Evolutionary conservation across 2,113 vertebrate species (phyloP).

Genomic region (Pachycephala philippinensis): DNA sequence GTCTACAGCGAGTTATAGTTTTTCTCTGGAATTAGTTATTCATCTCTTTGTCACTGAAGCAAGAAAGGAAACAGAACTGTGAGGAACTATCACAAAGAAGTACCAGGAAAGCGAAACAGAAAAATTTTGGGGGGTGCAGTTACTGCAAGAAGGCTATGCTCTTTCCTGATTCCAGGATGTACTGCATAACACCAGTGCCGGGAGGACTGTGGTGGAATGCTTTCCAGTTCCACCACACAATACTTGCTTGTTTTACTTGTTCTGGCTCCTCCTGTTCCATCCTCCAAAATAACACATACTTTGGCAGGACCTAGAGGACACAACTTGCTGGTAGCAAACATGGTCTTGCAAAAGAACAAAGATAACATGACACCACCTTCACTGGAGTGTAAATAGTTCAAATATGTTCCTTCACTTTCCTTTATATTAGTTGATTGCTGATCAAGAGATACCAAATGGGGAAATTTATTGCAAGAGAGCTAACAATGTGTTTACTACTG

Average conservation of each 20-base stretch:
- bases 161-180: not conserved
- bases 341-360: not conserved
- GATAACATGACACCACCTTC: not conserved
- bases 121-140: not conserved
- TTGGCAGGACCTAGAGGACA: not conserved
- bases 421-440: not conserved
- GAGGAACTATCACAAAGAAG: not conserved
- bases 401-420: not conserved
- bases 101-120: not conserved
- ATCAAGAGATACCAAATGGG: not conserved
- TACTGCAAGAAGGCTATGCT: not conserved
- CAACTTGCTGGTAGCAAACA: not conserved
- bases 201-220: not conserved
- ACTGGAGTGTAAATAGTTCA: not conserved
- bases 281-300: not conserved
- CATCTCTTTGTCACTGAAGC: not conserved
- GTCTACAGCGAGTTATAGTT: not conserved
- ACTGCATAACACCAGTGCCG: not conserved
- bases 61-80: not conserved
- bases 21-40: not conserved
- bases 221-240: not conserved
- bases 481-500: not conserved
- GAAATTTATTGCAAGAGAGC: not conserved
- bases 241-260: not conserved
- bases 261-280: not conserved